These are phyloP conservation scores for Drosophila lacteicornis DNA, from an alignment of 1,140 invertebrate genomes.

Conservation along the genomic window DNA sequence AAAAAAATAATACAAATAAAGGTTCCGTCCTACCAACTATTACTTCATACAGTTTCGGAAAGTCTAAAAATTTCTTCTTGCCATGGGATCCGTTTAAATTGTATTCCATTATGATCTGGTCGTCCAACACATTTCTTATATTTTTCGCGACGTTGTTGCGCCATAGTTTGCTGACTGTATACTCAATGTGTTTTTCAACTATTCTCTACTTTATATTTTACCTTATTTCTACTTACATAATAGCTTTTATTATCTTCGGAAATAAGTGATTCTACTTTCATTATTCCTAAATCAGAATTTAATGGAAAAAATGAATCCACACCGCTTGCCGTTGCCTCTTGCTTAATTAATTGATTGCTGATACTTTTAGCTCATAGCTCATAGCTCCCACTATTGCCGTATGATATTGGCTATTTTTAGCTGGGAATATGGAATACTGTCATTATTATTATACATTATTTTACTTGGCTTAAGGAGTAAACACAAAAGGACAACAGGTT, in stretches of 20 bases:
- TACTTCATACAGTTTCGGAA: neutral
- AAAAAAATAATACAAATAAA: neutral
- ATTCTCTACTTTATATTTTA: too few species aligned
- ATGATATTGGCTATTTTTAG: constrained; percentile 1
- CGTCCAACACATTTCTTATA: neutral
- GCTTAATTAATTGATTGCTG: constrained; percentile 1
- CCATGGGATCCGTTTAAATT: neutral
- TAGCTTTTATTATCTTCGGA: neutral
- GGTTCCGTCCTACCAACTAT: neutral
- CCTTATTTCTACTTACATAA: neutral
- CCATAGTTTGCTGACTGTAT: neutral
- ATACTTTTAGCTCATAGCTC: neutral
- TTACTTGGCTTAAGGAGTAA: too few species aligned
- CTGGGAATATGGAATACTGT: neutral
- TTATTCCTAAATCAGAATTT: neutral
- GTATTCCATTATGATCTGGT: neutral
- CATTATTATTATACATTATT: too few species aligned
- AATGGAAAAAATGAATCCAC: neutral
- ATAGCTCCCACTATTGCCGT: too few species aligned
- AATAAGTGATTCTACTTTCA: neutral
- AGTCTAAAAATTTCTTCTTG: neutral
- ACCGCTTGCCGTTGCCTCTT: neutral
- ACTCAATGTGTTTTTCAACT: too few species aligned
- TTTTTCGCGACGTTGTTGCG: neutral
- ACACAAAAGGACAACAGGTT: too few species aligned